These are phyloP conservation scores for Amblyopsis rosae DNA, from an alignment of 2,113 vertebrate species.

Conservation along the genomic window DNA sequence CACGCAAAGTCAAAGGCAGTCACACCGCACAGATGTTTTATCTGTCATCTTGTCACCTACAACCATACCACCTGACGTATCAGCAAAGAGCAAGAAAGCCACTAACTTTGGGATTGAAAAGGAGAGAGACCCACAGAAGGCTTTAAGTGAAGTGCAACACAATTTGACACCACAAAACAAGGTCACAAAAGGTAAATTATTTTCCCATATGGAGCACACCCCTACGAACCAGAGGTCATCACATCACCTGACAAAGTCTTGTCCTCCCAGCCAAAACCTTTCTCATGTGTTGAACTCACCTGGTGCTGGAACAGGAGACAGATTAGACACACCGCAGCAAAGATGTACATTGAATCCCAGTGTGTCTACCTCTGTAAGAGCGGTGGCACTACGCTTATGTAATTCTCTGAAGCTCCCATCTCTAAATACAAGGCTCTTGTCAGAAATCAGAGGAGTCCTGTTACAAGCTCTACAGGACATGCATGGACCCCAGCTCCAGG, in stretches of 20 bases:
- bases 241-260: background rate
- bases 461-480: slow-evolving; percentile 62
- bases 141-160: slow-evolving; percentile 7
- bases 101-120: slow-evolving; percentile 5
- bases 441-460: slow-evolving; percentile 73
- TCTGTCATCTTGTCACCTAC: slow-evolving; percentile 33
- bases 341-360: background rate
- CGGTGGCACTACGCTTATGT: slow-evolving; percentile 67
- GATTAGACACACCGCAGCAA: slow-evolving; percentile 10
- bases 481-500: slow-evolving; percentile 73
- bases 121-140: slow-evolving; percentile 9
- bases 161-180: slow-evolving; percentile 16
- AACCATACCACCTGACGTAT: slow-evolving; percentile 4
- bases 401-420: slow-evolving; percentile 56
- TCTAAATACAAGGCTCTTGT: slow-evolving; percentile 64
- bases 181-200: slow-evolving; percentile 4
- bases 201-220: slow-evolving; percentile 21
- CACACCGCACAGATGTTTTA: slow-evolving; percentile 24
- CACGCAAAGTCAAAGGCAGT: slow-evolving; percentile 39
- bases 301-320: background rate
- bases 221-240: slow-evolving; percentile 13
- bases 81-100: slow-evolving; percentile 8
- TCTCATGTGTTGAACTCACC: slow-evolving; percentile 12
- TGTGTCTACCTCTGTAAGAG: slow-evolving; percentile 17
- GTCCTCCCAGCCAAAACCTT: slow-evolving; percentile 5